Percentiles rank a stretch among this genome's conserved stretches.
Conservation (phyloP, 2,888 invertebrate species). For the Synergus japonicus region DNA sequence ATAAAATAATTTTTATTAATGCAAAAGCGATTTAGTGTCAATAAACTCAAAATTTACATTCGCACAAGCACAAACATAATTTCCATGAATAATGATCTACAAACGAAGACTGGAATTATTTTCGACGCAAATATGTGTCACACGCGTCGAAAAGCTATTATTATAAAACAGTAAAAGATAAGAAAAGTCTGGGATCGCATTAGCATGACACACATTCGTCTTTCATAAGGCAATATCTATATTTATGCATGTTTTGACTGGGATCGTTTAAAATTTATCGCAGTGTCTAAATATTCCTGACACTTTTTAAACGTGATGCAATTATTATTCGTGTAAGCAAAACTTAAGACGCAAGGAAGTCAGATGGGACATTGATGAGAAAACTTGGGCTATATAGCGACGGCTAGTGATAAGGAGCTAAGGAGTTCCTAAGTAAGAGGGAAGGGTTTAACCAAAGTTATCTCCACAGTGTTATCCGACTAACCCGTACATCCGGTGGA, state of each 20-base stretch:
- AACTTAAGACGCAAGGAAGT: slow-evolving; percentile 8
- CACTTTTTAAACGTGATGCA: neutral
- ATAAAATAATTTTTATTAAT: neutral
- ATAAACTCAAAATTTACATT: neutral
- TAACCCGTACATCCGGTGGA: slow-evolving; percentile 9
- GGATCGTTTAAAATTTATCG: neutral
- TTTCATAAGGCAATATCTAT: neutral
- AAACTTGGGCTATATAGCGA: slow-evolving; percentile 60
- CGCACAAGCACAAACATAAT: neutral
- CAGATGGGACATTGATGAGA: slow-evolving; percentile 74
- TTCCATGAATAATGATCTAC: neutral
- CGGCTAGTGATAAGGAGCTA: slow-evolving; percentile 30
- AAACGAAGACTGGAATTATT: neutral
- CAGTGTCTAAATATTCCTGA: neutral
- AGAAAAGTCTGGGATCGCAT: neutral
- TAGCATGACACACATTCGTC: neutral
- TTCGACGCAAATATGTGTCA: neutral
- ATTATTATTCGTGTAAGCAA: neutral
- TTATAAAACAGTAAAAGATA: neutral
- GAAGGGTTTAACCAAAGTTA: slow-evolving; percentile 30
- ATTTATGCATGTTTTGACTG: neutral
- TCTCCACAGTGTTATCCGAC: slow-evolving; percentile 32
- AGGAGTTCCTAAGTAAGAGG: slow-evolving; percentile 31
- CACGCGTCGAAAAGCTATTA: neutral
- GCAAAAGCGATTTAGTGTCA: neutral